Evolutionary conservation across 2,888 invertebrate genomes (phyloP).

Genomic region (Megalurothrips usitatus): DNA sequence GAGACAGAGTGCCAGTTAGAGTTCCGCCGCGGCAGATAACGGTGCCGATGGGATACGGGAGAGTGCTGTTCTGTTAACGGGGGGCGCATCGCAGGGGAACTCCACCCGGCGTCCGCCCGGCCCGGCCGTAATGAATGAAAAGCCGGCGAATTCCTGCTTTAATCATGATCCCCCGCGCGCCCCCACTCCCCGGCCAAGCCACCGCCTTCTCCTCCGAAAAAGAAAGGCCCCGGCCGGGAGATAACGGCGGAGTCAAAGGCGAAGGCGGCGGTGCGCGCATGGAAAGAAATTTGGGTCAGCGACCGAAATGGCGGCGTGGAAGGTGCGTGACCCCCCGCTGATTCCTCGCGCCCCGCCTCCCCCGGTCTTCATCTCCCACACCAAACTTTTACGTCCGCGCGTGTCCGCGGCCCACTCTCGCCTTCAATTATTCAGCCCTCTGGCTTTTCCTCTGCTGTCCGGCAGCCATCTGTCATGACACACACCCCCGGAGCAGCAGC

Average conservation of each 20-base stretch:
- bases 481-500: no score
- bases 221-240: not conserved
- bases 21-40: no score
- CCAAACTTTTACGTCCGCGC: not conserved
- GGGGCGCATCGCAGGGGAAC: not conserved
- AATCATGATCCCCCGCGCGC: not conserved
- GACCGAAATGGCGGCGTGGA: not conserved
- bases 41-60: no score
- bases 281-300: not conserved
- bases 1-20: no score
- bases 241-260: not conserved
- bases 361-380: not conserved
- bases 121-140: not conserved
- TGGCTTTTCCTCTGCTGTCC: not conserved
- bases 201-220: not conserved
- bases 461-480: no score
- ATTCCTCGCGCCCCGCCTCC: not conserved
- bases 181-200: no score
- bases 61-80: no score
- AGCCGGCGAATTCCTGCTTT: not conserved
- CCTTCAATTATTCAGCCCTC: not conserved
- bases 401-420: not conserved
- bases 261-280: not conserved
- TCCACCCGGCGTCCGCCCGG: not conserved
- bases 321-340: not conserved